Base-by-base conservation (phyloP, 2,888 invertebrate genomes). In the Podabrus alpinus region DNA sequence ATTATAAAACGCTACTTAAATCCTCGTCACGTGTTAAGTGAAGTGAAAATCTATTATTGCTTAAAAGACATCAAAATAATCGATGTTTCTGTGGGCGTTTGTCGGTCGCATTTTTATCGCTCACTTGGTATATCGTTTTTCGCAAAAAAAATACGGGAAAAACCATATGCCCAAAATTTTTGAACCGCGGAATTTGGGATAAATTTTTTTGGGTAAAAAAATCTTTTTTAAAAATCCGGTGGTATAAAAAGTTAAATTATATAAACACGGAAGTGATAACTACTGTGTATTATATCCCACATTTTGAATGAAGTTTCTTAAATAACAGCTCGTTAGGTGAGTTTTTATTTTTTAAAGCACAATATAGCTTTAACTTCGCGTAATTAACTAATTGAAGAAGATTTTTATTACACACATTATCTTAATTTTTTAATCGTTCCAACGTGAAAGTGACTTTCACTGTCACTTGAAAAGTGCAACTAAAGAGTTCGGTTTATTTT, bases 41-140 rank as follows among this genome's bases (percentile, higher is more conserved):
- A 69, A 69, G 69, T 69, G 69, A 69, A 69, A 69, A 69, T 59
- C 24, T 61, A 59, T 60, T 64, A 64, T 64, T 64, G 62, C 21
- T 60, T 21, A 15, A 69, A 25, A 60, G 13, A 29, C 24, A 15
- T 69, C 15, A 60, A 15, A 69, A 69, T 69, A 16, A 69, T 69
- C 19, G 45, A 45, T 45, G 45, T 60, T 68, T 64, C 21, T 45
- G 68, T 68, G 29, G 68, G 68, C 45, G 68, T 13, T 67, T 17
- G 19, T 19, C 29, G 19, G 62, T 21, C 62, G 62, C 62, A 64
- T 64, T 19, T 19, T 64, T 64, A 21, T 19, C 21, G 7, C 62
- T 19, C 62, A 21, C 62, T n/a, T 1, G 62, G 62, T 64, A 64
- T 64, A 64, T 19, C 21, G 62, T 64, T 19, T 64, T 19, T 19